Evolutionary conservation across 2,888 invertebrate genomes (phyloP), one percentile per base, ranked within the genome.

Genomic region (Lasiommata megera): DNA sequence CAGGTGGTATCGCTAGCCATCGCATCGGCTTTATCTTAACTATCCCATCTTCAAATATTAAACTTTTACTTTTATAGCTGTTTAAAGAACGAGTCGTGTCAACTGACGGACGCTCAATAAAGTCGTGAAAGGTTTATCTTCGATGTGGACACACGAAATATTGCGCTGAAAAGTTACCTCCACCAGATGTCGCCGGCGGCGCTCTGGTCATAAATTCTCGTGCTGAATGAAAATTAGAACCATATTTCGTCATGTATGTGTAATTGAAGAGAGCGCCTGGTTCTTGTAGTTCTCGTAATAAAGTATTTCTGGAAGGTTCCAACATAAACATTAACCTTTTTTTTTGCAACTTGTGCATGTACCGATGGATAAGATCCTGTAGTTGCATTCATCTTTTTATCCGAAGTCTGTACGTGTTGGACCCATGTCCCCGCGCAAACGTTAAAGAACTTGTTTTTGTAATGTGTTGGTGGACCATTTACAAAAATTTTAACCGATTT

Each of bases 61-160:
- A 81, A 88, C 84, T 88, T 84, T 88, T 90, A 87, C 85, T 89
- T 88, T 88, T 88, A 84, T 81, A 74, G 43, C 65, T 74, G 69
- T 77, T 87, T 86, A 80, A 83, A 84, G 83, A 80, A 77, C 80
- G 80, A 83, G 75, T 79, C 73, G 78, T 79, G 88, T 86, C 76
- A 77, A 67, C 73, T 79, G 79, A 82, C 80, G 79, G 80, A 66
- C 73, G 69, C 70, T 50, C 59, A 62, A 67, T 68, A 65, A 66
- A 50, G 61, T 59, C 54, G 51, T 57, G 55, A 63, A 65, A 61
- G 46, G 60, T 56, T 62, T 61, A 60, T 63, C 51, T 43, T 51
- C 57, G 37, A 55, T 34, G 37, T 58, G 52, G 41, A 43, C 40
- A n/a, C 31, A 41, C 52, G 52, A 52, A 52, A 41, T 52, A 43